Percentiles rank a stretch among this genome's conserved stretches.
Evolutionary conservation across 2,113 vertebrate genomes (phyloP).

Genomic region (Lagopus leucura): DNA sequence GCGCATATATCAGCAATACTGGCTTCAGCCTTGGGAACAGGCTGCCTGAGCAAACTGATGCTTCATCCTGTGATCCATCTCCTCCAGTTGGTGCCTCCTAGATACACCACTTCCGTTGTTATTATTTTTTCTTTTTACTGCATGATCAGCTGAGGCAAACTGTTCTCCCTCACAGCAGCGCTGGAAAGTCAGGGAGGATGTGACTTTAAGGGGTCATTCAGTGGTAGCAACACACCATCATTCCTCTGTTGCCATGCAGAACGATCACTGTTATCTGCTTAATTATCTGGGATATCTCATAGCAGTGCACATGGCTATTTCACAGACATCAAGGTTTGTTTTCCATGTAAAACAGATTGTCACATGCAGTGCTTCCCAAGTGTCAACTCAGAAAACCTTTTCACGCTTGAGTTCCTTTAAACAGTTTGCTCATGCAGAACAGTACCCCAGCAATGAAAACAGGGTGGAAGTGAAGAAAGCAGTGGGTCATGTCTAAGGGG

Average conservation of each 20-base stretch:
- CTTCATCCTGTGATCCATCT: background rate
- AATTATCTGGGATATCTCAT: constrained; percentile 23
- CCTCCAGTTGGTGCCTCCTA: background rate
- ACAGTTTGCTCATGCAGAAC: constrained; percentile 35
- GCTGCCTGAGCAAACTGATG: background rate
- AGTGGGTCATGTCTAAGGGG: constrained; percentile 32
- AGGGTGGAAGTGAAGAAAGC: constrained; percentile 16
- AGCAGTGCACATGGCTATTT: background rate
- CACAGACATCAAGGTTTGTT: background rate
- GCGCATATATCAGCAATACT: background rate
- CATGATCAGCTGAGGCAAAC: constrained; percentile 1
- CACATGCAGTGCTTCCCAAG: background rate
- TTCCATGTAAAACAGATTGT: constrained; percentile 15
- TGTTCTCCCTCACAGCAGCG: background rate
- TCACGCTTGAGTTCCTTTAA: background rate
- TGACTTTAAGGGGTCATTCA: constrained; percentile 19
- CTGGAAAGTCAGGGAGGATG: constrained; percentile 41
- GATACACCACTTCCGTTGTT: background rate
- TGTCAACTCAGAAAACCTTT: constrained; percentile 9
- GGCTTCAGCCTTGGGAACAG: background rate
- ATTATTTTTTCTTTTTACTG: background rate
- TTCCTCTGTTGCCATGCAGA: constrained; percentile 30
- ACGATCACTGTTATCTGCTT: constrained; percentile 6
- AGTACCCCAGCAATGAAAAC: background rate
- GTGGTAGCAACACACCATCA: background rate